Evolutionary conservation across 1,140 invertebrate species (phyloP), one percentile per base, ranked within the genome.

Genomic region (Papilio dardanus): DNA sequence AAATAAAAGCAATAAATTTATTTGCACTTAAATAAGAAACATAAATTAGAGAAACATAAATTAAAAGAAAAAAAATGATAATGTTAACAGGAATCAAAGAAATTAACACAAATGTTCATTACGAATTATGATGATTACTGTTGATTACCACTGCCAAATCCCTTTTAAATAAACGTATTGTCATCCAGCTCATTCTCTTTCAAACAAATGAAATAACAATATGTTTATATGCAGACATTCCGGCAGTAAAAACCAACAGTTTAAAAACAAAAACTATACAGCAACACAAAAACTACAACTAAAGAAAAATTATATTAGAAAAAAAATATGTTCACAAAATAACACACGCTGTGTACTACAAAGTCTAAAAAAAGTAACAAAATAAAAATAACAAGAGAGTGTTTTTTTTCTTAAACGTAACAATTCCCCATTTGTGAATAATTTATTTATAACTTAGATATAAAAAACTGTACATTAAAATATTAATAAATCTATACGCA

Each of bases 1-100:
- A 83, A 88, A 84, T 85, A 88, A 92, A 93, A 92, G 88, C 91
- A 90, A 93, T 91, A 91, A 88, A 93, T 90, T 93, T 93, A 91
- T 91, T 91, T 88, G 86, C 88, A 88, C 89, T 88, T 92, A 93
- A 91, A 87, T 86, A 89, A 84, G 81, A 87, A 92, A 91, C 89
- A 89, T 91, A 90, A 88, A 88, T 91, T 85, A 88, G 86, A 92
- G 85, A 87, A 92, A 91, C 88, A 89, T 91, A 90, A 88, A 88
- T 91, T 85, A 88, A 88, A 92, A 85, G 21, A 86, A 83, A 79
- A 87, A 93, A 88, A 86, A 83, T 87, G 91, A 88, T 88, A 92
- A 90, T 89, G 82, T 87, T 89, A 92, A 93, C 89, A 92, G 88
- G 88, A 93, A 92, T 88, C 87, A 91, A 89, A 86, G 83, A 42